Evolutionary conservation across 64 coral and sea anemone species (phyloP).

Genomic region (Pocillopora damicornis): DNA sequence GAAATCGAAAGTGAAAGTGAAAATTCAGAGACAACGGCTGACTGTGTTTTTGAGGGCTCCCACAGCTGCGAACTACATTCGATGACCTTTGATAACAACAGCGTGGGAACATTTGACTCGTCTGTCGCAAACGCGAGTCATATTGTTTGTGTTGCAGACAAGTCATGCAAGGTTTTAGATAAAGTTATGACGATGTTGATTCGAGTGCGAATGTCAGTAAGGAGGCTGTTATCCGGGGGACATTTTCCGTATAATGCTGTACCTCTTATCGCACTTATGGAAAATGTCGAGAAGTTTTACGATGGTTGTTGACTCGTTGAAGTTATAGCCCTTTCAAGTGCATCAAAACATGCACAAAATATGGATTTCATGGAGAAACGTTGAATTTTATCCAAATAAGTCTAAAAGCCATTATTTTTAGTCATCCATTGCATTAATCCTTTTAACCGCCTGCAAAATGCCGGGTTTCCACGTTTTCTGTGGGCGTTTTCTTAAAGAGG

Average conservation of each 20-base stretch:
- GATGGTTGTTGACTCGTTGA: slow-evolving; percentile 52
- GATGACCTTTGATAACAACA: background rate
- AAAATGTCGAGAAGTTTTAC: slow-evolving; percentile 58
- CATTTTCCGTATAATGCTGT: slow-evolving; percentile 57
- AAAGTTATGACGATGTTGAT: slow-evolving; percentile 72
- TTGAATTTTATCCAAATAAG: no score
- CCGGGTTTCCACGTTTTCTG: no score
- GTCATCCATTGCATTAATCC: no score
- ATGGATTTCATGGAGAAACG: no score
- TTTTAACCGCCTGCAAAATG: no score
- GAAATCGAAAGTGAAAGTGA: background rate
- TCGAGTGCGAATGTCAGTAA: slow-evolving; percentile 48
- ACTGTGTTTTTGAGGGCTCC: background rate
- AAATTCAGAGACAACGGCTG: background rate
- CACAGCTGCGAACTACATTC: background rate
- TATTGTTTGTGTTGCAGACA: background rate
- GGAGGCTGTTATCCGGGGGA: background rate
- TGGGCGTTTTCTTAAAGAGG: no score
- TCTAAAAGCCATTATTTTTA: no score
- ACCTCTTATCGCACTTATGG: slow-evolving; percentile 51
- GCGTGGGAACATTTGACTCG: background rate
- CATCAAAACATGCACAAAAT: no score
- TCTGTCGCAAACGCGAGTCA: background rate
- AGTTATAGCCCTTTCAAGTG: background rate
- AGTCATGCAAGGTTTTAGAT: slow-evolving; percentile 19